Percentiles rank a stretch among this genome's conserved stretches.
These are phyloP conservation scores for Drosophila koepferae DNA, from an alignment of 2,888 invertebrate species.

Conservation along the genomic window DNA sequence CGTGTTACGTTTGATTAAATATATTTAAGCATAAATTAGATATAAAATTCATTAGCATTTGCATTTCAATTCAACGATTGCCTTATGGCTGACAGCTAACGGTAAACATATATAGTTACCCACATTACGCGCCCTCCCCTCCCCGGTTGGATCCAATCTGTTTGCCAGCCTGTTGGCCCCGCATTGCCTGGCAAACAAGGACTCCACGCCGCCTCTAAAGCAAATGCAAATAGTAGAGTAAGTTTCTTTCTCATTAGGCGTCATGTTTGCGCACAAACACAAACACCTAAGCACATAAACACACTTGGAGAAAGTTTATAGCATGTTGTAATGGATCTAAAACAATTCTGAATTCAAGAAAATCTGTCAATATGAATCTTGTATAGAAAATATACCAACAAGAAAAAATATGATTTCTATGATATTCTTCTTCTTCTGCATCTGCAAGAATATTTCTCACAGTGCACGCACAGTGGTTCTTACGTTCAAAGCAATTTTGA, in stretches of 20 bases:
- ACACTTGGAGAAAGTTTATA: not conserved
- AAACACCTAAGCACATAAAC: conserved; percentile 14
- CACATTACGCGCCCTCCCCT: conserved; percentile 15
- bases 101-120: conserved; percentile 12
- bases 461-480: conserved; percentile 15
- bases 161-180: conserved; percentile 14
- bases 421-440: too few relatives aligned
- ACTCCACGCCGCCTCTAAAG: conserved; percentile 25
- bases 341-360: too few relatives aligned
- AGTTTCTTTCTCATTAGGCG: conserved; percentile 78
- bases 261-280: conserved; percentile 61
- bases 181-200: conserved; percentile 37
- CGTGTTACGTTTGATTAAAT: not conserved
- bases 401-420: too few relatives aligned
- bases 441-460: not conserved
- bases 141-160: conserved; percentile 16
- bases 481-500: conserved; percentile 59
- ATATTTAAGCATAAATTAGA: not conserved
- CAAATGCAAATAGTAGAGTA: conserved; percentile 73
- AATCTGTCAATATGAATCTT: too few relatives aligned
- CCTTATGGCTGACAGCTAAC: not conserved
- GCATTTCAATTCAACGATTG: conserved; percentile 15
- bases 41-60: conserved; percentile 22
- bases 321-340: not conserved
- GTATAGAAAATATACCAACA: too few relatives aligned